Conservation (phyloP, 37 sponge, comb jelly and placozoan species). For the Geodia barretti region DNA sequence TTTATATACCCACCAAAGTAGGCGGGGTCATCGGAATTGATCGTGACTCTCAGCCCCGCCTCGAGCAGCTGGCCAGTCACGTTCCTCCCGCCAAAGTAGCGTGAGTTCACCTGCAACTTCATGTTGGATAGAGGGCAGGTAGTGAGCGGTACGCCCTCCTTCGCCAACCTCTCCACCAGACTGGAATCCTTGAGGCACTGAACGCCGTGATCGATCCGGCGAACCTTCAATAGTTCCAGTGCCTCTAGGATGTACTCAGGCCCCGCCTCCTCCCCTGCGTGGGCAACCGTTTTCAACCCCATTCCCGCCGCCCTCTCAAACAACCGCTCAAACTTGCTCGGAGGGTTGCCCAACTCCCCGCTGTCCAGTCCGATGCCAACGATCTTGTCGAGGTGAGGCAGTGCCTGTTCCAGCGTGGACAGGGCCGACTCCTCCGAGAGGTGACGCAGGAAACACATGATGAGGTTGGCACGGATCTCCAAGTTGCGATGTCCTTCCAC, state of each 20-base stretch:
- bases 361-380: slow-evolving; percentile 70
- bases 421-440: slow-evolving; percentile 53
- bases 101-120: slow-evolving; percentile 50
- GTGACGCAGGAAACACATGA: slow-evolving; percentile 75
- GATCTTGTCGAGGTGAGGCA: slow-evolving; percentile 64
- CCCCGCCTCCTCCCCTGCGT: slow-evolving; percentile 67
- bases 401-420: slow-evolving; percentile 43
- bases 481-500: slow-evolving; percentile 58
- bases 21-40: slow-evolving; percentile 85
- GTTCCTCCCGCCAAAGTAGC: slow-evolving; percentile 45
- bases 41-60: slow-evolving; percentile 63
- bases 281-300: slow-evolving; percentile 73
- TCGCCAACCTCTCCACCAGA: slow-evolving; percentile 38
- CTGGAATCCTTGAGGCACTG: slow-evolving; percentile 51
- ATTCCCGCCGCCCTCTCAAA: slow-evolving; percentile 43
- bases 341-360: slow-evolving; percentile 71
- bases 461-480: slow-evolving; percentile 67
- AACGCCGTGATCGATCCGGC: slow-evolving; percentile 68
- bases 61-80: slow-evolving; percentile 38
- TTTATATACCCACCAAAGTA: slow-evolving; percentile 84
- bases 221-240: slow-evolving; percentile 32
- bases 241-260: slow-evolving; percentile 57
- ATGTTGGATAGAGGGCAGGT: slow-evolving; percentile 70
- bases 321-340: slow-evolving; percentile 53
- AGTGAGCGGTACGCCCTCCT: slow-evolving; percentile 56